Conservation (phyloP, 2,888 invertebrate genomes). For the Mystacides longicornis region DNA sequence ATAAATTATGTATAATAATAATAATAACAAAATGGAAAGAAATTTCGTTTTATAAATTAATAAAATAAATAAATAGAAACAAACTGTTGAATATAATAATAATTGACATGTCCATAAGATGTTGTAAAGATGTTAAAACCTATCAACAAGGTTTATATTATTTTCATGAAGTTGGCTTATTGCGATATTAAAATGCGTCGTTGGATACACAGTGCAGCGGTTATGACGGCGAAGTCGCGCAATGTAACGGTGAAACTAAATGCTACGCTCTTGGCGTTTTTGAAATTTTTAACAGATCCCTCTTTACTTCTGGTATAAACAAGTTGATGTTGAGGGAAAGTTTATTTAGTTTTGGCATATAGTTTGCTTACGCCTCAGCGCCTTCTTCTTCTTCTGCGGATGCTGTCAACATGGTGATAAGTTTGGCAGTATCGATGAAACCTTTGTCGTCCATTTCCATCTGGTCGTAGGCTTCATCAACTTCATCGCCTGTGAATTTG, state of each 20-base stretch:
- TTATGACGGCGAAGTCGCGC: conserved; percentile 3
- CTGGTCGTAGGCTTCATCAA: conserved; percentile 88
- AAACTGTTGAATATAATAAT: conserved; percentile 11
- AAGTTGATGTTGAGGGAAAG: conserved; percentile 8
- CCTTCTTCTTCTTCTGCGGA: conserved; percentile 76
- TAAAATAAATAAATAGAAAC: conserved; percentile 19
- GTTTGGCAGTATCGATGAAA: conserved; percentile 79
- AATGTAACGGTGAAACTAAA: conserved; percentile 13
- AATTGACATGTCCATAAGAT: conserved; percentile 18
- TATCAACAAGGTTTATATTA: too few relatives aligned
- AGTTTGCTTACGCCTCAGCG: conserved; percentile 33
- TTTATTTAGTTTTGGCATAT: conserved; percentile 12
- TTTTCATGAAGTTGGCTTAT: too few relatives aligned
- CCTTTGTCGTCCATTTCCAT: conserved; percentile 89
- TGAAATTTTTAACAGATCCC: conserved; percentile 9
- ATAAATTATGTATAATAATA: not conserved
- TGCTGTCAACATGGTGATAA: conserved; percentile 84
- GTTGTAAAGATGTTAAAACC: not conserved
- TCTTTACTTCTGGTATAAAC: not conserved
- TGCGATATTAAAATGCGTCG: too few relatives aligned
- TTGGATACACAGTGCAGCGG: not conserved
- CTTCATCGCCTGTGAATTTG: conserved; percentile 81
- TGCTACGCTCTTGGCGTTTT: conserved; percentile 13
- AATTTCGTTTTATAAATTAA: conserved; percentile 18
- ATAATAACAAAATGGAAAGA: conserved; percentile 25